phyloP scores from a whole-genome alignment of 2,113 vertebrate genomes.

The Microcebus griseorufus region DNA sequence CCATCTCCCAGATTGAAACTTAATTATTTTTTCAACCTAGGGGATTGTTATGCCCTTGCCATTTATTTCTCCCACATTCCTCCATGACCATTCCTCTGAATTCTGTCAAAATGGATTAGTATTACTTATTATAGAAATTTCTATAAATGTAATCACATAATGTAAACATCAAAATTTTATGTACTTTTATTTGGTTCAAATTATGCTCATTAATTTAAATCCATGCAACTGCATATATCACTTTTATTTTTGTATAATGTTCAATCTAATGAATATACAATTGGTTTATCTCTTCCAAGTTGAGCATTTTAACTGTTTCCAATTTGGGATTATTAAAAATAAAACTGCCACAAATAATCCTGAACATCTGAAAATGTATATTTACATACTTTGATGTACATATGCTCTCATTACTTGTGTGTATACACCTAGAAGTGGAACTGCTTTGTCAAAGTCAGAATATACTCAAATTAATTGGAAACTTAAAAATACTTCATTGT shows the following conservation, averaged over 20 bases:
- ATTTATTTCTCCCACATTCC: background rate
- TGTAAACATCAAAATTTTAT: background rate
- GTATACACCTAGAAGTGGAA: background rate
- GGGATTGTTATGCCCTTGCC: background rate
- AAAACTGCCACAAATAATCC: background rate
- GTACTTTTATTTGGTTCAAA: background rate
- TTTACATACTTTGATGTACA: background rate
- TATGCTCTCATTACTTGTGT: background rate
- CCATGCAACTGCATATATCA: background rate
- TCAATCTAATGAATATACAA: background rate
- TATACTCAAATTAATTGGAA: background rate
- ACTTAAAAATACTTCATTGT: background rate
- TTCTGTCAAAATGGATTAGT: background rate
- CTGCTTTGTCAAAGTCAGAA: background rate
- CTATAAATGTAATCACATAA: background rate
- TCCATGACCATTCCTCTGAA: background rate
- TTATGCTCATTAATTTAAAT: background rate
- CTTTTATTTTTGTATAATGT: background rate
- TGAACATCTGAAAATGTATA: background rate
- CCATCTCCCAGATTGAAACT: background rate
- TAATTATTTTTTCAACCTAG: background rate
- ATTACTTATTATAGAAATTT: background rate
- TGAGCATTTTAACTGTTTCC: background rate
- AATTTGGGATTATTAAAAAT: background rate
- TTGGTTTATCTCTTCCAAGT: background rate